Base-by-base conservation (phyloP, 2,888 invertebrate genomes). In the Drosophila birchii region DNA sequence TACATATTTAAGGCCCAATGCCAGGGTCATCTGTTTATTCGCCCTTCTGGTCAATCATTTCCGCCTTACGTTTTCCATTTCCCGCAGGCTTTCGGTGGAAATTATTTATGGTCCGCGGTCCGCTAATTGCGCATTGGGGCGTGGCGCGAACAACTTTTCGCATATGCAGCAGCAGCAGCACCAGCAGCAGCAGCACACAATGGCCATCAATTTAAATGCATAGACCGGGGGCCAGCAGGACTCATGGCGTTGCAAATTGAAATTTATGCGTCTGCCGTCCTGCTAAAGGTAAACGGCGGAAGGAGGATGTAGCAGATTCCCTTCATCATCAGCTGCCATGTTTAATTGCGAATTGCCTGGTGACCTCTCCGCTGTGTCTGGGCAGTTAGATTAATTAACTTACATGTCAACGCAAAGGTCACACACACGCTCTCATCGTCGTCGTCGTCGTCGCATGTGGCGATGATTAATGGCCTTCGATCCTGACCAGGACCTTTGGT, bases 371-470 rank as follows among this genome's bases (percentile, higher is more conserved):
- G 36, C 16, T 16, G 51, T 47, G 82, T 88, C 59, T 79, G 89
- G 81, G 38, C 77, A 75, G 81, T 72, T 88, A 81, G 83, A 83
- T 88, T 88, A 84, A 84, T 84, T 83, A 81, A 83, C 85, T 88
- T 69, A 71, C 85, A 81, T 81, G 83, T 83, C 87, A 64, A 55
- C 53, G 68, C 68, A 54, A 75, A 73, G 73, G 73, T 73, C 88
- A 34, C 23, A 75, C 36, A 7, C 66, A 41, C 43, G 11, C 14
- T 6, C n/a, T n/a, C n/a, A n/a, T n/a, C n/a, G n/a, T 18, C 41
- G 41, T 41, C 41, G 18, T 43, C 43, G 16, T 45, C 20, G 58
- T 45, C 61, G 49, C 75, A 75, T 75, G 57, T 41, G 68, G 78
- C 83, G 76, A 86, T 83, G 82, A 83, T 83, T 86, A 83, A 83